A percentile compares a stretch with the other conserved stretches of the same genome.
Conservation (phyloP, 2,797 vertebrate genomes). For the Pelodytes ibericus region DNA sequence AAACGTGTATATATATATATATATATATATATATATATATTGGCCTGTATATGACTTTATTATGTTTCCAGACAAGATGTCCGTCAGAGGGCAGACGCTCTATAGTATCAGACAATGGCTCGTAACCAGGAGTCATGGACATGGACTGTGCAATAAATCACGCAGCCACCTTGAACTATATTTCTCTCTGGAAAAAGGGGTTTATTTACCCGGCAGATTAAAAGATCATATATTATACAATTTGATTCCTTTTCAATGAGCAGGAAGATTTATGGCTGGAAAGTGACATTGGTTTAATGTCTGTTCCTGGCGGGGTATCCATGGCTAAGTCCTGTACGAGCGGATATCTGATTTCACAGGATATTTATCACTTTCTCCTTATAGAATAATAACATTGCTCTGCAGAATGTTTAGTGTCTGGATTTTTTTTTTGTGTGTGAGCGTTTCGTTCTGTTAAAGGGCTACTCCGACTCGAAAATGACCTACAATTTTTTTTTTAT, state of each 20-base stretch:
- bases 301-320: background rate
- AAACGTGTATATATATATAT: too few relatives aligned
- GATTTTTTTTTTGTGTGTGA: too few relatives aligned
- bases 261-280: constrained; percentile 3
- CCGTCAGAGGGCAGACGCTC: background rate
- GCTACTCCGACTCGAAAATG: too few relatives aligned
- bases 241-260: constrained; percentile 1
- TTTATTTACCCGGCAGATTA: constrained; percentile 27
- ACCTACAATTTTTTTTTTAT: too few relatives aligned
- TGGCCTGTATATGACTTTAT: too few relatives aligned
- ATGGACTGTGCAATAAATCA: constrained; percentile 10
- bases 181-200: background rate
- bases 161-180: background rate
- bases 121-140: background rate
- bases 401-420: too few relatives aligned
- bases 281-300: background rate
- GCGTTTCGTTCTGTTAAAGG: too few relatives aligned
- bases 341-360: background rate
- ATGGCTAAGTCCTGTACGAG: background rate
- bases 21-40: too few relatives aligned
- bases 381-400: background rate
- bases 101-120: background rate
- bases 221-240: constrained; percentile 22
- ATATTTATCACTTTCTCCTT: constrained; percentile 14
- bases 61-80: background rate